These are phyloP conservation scores for Calosoma granatense DNA, from an alignment of 1,140 invertebrate species.

Conservation along the genomic window DNA sequence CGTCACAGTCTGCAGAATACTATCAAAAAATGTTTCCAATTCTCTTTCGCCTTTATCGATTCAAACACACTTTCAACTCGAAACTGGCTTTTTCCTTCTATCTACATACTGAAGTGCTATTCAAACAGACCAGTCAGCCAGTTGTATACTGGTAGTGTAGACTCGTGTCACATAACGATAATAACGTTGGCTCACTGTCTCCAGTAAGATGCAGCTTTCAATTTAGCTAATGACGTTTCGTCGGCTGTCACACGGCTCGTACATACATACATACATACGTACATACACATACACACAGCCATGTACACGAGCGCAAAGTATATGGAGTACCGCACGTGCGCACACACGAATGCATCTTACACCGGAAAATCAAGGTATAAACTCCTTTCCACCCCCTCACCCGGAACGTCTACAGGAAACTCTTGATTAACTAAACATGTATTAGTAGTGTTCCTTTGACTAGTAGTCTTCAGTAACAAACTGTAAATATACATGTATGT, in stretches of 20 bases:
- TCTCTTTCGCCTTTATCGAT: conserved; percentile 30
- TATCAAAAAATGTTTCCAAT: conserved; percentile 15
- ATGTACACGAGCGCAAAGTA: too few relatives aligned
- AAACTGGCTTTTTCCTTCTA: conserved; percentile 35
- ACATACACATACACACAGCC: conserved; percentile 18
- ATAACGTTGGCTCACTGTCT: conserved; percentile 21
- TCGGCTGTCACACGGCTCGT: conserved; percentile 32
- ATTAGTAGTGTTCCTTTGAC: too few relatives aligned
- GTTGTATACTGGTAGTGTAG: conserved; percentile 5
- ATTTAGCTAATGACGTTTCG: conserved; percentile 36
- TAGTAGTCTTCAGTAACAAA: too few relatives aligned
- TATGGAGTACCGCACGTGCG: too few relatives aligned
- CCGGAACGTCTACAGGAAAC: too few relatives aligned
- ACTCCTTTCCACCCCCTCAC: too few relatives aligned
- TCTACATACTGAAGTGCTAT: conserved; percentile 34
- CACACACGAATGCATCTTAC: too few relatives aligned
- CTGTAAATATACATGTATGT: too few relatives aligned
- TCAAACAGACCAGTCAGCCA: conserved; percentile 27
- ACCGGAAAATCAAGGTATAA: too few relatives aligned
- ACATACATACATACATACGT: conserved; percentile 25
- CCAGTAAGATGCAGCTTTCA: conserved; percentile 33
- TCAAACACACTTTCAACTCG: conserved; percentile 30
- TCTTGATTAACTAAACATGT: too few relatives aligned
- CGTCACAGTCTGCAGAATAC: background rate
- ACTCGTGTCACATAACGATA: conserved; percentile 13